Conservation (phyloP, 37 sponge, comb jelly and placozoan species). For the Ephydatia muelleri region DNA sequence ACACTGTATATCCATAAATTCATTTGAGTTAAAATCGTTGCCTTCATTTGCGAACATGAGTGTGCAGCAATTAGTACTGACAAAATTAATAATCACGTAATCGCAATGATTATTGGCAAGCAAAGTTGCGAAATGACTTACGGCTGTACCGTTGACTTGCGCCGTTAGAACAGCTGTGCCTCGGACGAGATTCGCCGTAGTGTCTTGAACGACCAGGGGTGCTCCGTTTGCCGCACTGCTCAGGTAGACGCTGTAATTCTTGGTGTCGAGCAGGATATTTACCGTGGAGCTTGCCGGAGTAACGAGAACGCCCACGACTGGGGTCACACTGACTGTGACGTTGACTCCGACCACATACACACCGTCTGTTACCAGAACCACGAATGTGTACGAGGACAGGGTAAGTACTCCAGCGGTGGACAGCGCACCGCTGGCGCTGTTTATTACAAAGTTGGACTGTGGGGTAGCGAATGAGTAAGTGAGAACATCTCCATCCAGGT, state of each 20-base stretch:
- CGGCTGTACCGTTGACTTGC: background rate
- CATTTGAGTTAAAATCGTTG: too few relatives aligned
- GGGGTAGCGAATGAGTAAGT: slow-evolving; percentile 32
- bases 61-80: too few relatives aligned
- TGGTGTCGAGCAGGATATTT: slow-evolving; percentile 35
- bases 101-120: too few relatives aligned
- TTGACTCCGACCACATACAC: background rate
- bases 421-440: slow-evolving; percentile 38
- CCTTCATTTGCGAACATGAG: too few relatives aligned
- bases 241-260: background rate
- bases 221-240: too few relatives aligned
- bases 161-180: background rate
- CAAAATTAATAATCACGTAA: too few relatives aligned
- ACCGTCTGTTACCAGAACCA: background rate
- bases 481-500: slow-evolving; percentile 23
- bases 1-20: too few relatives aligned
- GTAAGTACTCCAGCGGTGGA: background rate
- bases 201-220: slow-evolving; percentile 2
- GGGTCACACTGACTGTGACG: background rate
- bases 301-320: background rate
- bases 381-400: slow-evolving; percentile 22
- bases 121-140: too few relatives aligned
- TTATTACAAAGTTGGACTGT: slow-evolving; percentile 28
- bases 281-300: slow-evolving; percentile 12
- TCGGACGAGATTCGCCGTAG: background rate